phyloP scores from a whole-genome alignment of 1,140 invertebrate genomes.

The Lucilia sericata region DNA sequence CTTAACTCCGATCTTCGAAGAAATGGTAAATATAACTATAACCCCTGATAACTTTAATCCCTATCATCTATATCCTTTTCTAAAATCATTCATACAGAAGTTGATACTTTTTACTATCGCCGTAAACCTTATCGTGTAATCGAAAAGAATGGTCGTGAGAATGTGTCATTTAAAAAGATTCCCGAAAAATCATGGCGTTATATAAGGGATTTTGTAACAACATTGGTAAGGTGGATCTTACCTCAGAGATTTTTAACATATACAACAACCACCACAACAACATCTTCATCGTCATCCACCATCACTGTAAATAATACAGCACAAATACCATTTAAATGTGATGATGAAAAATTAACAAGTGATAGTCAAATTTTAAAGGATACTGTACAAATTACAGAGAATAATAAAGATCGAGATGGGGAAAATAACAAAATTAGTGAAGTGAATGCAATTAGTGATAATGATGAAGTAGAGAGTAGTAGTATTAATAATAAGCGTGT shows the following conservation, averaged over 20 bases:
- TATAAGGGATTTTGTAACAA: slow-evolving; percentile 73
- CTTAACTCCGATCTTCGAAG: slow-evolving; percentile 52
- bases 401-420: background rate
- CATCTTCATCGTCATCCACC: background rate
- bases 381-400: background rate
- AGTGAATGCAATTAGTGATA: background rate
- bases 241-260: slow-evolving; percentile 45
- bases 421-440: background rate
- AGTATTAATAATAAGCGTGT: background rate
- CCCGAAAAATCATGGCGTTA: slow-evolving; percentile 71
- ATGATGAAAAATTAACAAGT: background rate
- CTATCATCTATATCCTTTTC: too few relatives aligned
- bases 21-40: slow-evolving; percentile 44
- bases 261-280: background rate
- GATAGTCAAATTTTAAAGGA: background rate
- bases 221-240: slow-evolving; percentile 69
- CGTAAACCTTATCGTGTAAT: slow-evolving; percentile 61
- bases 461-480: background rate
- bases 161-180: slow-evolving; percentile 66
- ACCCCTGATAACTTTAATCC: background rate
- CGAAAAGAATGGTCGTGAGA: slow-evolving; percentile 63
- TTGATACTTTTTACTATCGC: slow-evolving; percentile 49
- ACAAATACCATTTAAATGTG: background rate
- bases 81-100: slow-evolving; percentile 33
- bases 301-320: slow-evolving; percentile 34